A percentile compares a stretch with the other conserved stretches of the same genome.
These are phyloP conservation scores for Falco cherrug DNA, from an alignment of 2,797 vertebrate genomes.

Conservation along the genomic window DNA sequence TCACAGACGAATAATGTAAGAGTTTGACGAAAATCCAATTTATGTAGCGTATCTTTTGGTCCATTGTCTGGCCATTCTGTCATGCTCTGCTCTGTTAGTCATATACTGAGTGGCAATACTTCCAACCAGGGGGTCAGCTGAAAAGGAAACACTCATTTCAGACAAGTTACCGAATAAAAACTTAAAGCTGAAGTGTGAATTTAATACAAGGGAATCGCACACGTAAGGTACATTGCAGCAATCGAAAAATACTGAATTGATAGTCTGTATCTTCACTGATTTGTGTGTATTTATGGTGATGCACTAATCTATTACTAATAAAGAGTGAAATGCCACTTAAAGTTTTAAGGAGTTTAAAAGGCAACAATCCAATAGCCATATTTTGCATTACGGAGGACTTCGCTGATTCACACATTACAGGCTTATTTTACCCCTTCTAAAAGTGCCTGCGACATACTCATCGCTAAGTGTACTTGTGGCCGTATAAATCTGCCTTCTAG, in stretches of 20 bases:
- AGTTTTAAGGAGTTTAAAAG: not conserved
- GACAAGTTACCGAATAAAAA: not conserved
- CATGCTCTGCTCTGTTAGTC: constrained; percentile 96
- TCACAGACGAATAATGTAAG: constrained; percentile 76
- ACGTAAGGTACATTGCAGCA: not conserved
- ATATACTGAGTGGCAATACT: constrained; percentile 97
- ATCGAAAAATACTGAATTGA: not conserved
- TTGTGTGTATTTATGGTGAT: not conserved
- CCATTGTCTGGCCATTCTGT: constrained; percentile 97
- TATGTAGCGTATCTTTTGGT: constrained; percentile 96
- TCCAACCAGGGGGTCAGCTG: constrained; percentile 94
- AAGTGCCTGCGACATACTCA: not conserved
- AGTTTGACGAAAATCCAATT: constrained; percentile 63
- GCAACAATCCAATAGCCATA: not conserved
- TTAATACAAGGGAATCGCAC: not conserved
- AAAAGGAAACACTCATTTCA: constrained; percentile 35
- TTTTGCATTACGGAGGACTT: not conserved
- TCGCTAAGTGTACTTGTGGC: not conserved
- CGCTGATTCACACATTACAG: not conserved
- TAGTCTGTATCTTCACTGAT: not conserved
- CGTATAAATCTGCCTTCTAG: not conserved
- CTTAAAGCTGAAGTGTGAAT: not conserved
- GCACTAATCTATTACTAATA: not conserved
- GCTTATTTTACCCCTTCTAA: not conserved
- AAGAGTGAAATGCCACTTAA: not conserved